Evolutionary conservation across 2,888 invertebrate species (phyloP).

Genomic region (Latrodectus hesperus): DNA sequence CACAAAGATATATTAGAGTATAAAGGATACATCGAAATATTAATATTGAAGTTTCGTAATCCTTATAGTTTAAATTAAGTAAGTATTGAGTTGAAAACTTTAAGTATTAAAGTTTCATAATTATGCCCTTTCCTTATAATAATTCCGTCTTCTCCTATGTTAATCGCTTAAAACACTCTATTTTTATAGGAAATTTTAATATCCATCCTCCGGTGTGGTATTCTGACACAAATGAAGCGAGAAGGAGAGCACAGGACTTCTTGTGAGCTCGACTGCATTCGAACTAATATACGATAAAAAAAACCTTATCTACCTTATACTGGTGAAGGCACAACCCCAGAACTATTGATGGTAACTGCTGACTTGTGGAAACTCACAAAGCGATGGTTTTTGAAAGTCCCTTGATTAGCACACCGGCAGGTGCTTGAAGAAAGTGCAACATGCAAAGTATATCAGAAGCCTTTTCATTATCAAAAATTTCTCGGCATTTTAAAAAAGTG

Average conservation of each 20-base stretch:
- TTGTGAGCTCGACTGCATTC: background rate
- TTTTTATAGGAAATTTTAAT: constrained; percentile 21
- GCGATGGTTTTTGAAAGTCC: background rate
- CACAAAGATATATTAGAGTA: no score
- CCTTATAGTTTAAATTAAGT: no score
- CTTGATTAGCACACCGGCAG: background rate
- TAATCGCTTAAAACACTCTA: background rate
- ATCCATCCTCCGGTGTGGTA: constrained; percentile 4
- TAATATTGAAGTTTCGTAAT: no score
- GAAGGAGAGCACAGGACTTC: background rate
- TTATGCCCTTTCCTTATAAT: background rate
- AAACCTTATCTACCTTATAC: constrained; percentile 6
- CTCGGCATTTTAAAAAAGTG: constrained; percentile 2
- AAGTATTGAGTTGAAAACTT: no score
- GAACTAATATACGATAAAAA: constrained; percentile 1
- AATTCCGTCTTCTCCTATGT: background rate
- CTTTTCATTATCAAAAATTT: background rate
- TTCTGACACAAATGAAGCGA: constrained; percentile 11
- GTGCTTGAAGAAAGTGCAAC: background rate
- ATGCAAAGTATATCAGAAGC: background rate
- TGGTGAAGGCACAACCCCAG: background rate
- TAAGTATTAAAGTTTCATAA: no score
- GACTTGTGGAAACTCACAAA: background rate
- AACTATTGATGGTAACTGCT: background rate
- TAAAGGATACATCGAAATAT: no score